Evolutionary conservation across 2,797 vertebrate species (phyloP).

Genomic region (Sciaenops ocellatus): DNA sequence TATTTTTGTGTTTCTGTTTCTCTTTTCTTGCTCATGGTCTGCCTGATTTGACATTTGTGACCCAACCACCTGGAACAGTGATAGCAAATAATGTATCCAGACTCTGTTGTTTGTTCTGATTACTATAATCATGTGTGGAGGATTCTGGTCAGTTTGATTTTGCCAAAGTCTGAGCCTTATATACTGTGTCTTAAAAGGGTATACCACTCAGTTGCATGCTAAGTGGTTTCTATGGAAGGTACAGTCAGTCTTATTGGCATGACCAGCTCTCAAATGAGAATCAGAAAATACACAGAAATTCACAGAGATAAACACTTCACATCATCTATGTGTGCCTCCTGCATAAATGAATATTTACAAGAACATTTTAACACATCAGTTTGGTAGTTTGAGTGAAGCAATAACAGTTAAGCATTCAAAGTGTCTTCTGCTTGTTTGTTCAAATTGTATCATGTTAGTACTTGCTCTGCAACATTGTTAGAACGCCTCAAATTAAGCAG

Average conservation of each 20-base stretch:
- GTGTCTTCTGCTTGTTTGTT: background rate
- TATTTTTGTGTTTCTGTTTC: conserved; percentile 6
- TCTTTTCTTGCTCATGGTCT: background rate
- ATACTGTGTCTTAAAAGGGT: conserved; percentile 47
- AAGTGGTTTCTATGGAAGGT: background rate
- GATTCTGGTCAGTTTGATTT: conserved; percentile 38
- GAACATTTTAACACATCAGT: background rate
- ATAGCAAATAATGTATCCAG: conserved; percentile 7
- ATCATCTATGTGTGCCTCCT: no score
- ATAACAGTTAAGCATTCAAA: background rate
- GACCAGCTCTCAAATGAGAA: conserved; percentile 10
- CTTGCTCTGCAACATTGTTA: background rate
- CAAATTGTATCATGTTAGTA: background rate
- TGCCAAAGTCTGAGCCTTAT: conserved; percentile 56
- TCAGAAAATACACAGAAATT: background rate
- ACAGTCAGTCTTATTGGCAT: background rate
- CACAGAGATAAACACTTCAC: background rate
- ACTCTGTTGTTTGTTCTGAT: conserved; percentile 1
- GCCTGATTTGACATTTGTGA: conserved; percentile 8
- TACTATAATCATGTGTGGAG: conserved; percentile 20
- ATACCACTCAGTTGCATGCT: conserved; percentile 43
- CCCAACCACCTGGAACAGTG: conserved; percentile 3
- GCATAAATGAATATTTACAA: background rate
- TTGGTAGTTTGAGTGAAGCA: conserved; percentile 1
- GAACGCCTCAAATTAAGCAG: background rate